Evolutionary conservation across 1,140 invertebrate genomes (phyloP), one percentile per base, ranked within the genome.

Genomic region (Cotesia glomerata): DNA sequence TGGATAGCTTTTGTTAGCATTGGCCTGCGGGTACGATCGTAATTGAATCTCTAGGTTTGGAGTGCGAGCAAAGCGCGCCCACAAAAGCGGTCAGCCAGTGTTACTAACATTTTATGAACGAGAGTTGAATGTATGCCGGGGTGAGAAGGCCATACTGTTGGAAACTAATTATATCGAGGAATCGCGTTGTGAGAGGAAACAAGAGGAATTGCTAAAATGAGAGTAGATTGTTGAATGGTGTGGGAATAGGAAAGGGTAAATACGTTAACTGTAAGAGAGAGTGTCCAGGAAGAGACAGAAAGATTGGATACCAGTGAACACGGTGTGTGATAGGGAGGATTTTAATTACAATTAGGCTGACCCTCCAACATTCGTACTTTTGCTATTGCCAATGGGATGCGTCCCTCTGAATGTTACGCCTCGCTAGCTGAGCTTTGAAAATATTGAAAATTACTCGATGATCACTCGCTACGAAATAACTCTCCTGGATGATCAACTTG

Each of bases 111-210:
- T 75, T 73, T 79, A 80, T 78, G 76, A 80, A 80, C 77, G 74
- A 68, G 64, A 45, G 39, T 11, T 45, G 39, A 65, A 69, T 65
- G 64, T 73, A 74, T 45, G 72, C 52, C 75, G 74, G 75, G 72
- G 74, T 34, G 45, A 70, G 13, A 66, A 59, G 62, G 8, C 59
- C 51, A 67, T 36, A 39, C 32, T 71, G 39, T 11, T 45, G 77
- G 75, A 81, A 76, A 80, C 80, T 81, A 81, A 81, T 81, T 81
- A 81, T 80, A 81, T 77, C 65, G 74, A 71, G 72, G 59, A 75
- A 72, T 69, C 52, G 68, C 26, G 62, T 35, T 52, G 56, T 49
- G 35, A 62, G 68, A 16, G 36, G 34, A 64, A 69, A 51, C 69
- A 51, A 65, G 4, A 45, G 56, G 16, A 67, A 72, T 71, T 45